Evolutionary conservation across 2,888 invertebrate species (phyloP), one percentile per base, ranked within the genome.

Genomic region (Leucoma salicis): DNA sequence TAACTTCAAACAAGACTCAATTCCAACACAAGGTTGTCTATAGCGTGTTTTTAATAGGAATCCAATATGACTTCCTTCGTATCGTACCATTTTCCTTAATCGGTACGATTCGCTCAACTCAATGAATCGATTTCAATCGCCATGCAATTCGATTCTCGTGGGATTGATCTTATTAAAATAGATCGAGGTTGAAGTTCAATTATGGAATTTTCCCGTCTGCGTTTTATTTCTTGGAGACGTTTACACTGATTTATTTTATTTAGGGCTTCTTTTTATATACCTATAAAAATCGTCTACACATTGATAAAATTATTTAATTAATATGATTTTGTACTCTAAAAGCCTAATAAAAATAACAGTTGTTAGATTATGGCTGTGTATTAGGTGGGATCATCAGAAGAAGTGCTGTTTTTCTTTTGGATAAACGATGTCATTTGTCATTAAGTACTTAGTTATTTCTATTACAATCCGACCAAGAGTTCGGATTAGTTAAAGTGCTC

Each of bases 51-150:
- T 5, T 57, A 50, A 58, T 61, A 51, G 41, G 41, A 57, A 57
- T 62, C 53, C 62, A 57, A 61, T 57, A 47, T 46, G 43, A 57
- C 25, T 45, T 49, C 39, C 2, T 25, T 33, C 43, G 42, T 44
- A 51, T 46, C 62, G 48, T 48, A 34, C 44, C 50, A 24, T 61
- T 61, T 53, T 39, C 54, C 42, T 42, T 62, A 53, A 61, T 51
- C 48, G 58, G 34, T 45, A 51, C 58, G 40, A 43, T 59, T 54
- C 37, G 25, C 45, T 37, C 38, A 49, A 51, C 42, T 57, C 45
- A 43, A 57, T 57, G 54, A 54, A 51, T 54, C 45, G 58, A 51
- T 46, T 45, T 36, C 45, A 37, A 41, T 33, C 43, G 45, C 46
- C 62, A 48, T 48, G 33, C 44, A 45, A 57, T 49, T 62, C 31